These are phyloP conservation scores for Ochropleura plecta DNA, from an alignment of 2,888 invertebrate genomes.

Conservation along the genomic window DNA sequence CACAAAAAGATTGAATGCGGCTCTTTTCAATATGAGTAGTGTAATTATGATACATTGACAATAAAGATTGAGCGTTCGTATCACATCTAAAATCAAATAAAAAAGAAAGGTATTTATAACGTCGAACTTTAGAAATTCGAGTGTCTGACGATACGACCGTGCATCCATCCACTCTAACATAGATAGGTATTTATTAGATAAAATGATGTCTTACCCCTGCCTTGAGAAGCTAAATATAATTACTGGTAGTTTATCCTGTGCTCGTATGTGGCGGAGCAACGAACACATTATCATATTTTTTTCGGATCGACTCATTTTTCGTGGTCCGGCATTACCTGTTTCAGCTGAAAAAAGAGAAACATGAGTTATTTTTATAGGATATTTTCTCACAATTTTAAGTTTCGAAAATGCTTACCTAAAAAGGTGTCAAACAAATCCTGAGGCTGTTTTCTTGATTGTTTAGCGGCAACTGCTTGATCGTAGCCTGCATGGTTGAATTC, in stretches of 20 bases:
- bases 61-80: slow-evolving; percentile 90
- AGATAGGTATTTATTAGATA: neutral
- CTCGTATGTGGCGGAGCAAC: slow-evolving; percentile 95
- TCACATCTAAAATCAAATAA: slow-evolving; percentile 85
- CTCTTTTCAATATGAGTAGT: slow-evolving; percentile 96
- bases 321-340: slow-evolving; percentile 75
- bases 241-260: slow-evolving; percentile 96
- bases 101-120: neutral
- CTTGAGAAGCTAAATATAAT: slow-evolving; percentile 98
- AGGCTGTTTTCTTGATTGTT: slow-evolving; percentile 84
- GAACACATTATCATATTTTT: neutral
- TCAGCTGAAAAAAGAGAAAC: neutral
- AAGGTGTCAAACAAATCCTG: slow-evolving; percentile 59
- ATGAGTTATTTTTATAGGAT: neutral
- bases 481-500: slow-evolving; percentile 93
- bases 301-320: neutral
- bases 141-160: neutral
- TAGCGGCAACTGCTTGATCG: slow-evolving; percentile 89
- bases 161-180: neutral
- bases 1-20: slow-evolving; percentile 96
- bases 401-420: slow-evolving; percentile 72
- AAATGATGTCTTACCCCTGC: slow-evolving; percentile 88
- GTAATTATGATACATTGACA: slow-evolving; percentile 92
- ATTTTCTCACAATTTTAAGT: neutral
- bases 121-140: neutral